A percentile compares a stretch with the other conserved stretches of the same genome.
Evolutionary conservation across 92 coral and sea anemone genomes (phyloP).

Genomic region (Hydrozoanthus gracilis): DNA sequence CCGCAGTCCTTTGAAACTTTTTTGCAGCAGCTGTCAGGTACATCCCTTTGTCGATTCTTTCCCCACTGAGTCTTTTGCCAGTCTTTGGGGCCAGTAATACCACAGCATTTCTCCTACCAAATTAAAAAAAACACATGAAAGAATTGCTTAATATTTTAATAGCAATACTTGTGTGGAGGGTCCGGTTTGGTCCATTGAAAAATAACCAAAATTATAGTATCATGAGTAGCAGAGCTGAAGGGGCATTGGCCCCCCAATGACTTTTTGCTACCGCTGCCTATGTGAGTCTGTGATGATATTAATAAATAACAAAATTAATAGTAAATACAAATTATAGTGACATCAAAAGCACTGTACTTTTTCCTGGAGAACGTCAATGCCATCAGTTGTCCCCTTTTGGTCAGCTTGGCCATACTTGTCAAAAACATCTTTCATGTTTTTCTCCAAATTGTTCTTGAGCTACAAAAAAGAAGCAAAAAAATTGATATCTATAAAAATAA

Average conservation of each 20-base stretch:
- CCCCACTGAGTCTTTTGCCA: not conserved
- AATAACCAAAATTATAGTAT: not conserved
- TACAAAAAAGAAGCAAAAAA: not conserved
- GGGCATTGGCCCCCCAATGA: too few species aligned
- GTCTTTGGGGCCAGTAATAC: not conserved
- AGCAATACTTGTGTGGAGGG: too few species aligned
- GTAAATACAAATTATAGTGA: not conserved
- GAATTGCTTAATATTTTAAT: not conserved
- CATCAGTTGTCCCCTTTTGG: not conserved
- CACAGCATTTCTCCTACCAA: slow-evolving; percentile 14
- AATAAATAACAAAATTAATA: too few species aligned
- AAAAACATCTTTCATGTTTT: slow-evolving; percentile 23
- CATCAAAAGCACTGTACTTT: not conserved
- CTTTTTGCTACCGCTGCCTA: too few species aligned
- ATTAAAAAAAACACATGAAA: not conserved
- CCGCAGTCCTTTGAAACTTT: not conserved
- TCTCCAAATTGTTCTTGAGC: not conserved
- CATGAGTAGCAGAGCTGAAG: too few species aligned
- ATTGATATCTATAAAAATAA: not conserved
- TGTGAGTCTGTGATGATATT: too few species aligned
- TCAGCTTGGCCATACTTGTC: not conserved
- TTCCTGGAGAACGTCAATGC: slow-evolving; percentile 15
- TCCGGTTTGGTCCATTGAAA: not conserved
- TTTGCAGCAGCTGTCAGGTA: slow-evolving; percentile 25
- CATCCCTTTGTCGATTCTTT: not conserved